Evolutionary conservation across 2,888 invertebrate species (phyloP).

Genomic region (Drosophila setosimentum): DNA sequence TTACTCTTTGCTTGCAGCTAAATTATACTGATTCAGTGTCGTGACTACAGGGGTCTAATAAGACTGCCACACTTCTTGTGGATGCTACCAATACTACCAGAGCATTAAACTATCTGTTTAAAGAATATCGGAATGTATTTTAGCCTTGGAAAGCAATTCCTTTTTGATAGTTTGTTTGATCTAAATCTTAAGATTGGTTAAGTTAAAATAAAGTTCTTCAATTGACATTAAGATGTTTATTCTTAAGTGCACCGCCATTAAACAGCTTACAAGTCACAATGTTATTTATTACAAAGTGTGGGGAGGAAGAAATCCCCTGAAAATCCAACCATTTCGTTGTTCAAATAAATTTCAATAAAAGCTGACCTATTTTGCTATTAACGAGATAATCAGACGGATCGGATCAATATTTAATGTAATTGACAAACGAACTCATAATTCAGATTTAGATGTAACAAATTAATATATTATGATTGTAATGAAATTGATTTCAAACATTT

Average conservation of each 20-base stretch:
- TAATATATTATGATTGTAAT: neutral
- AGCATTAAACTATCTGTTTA: conserved; percentile 24
- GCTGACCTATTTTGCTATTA: neutral
- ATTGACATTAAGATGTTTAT: neutral
- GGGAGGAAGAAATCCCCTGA: too few species aligned
- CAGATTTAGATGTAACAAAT: neutral
- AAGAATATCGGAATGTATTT: conserved; percentile 9
- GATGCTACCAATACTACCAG: conserved; percentile 36
- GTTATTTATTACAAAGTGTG: neutral
- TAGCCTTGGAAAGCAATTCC: conserved; percentile 32
- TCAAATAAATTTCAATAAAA: neutral
- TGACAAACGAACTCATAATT: neutral
- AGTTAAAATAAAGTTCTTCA: conserved; percentile 1
- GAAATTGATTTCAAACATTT: neutral
- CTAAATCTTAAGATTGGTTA: conserved; percentile 18
- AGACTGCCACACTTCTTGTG: conserved; percentile 22
- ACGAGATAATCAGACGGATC: neutral
- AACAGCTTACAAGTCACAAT: conserved; percentile 28
- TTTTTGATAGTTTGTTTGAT: conserved; percentile 18
- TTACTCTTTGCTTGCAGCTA: conserved; percentile 75
- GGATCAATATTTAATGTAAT: neutral
- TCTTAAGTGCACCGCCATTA: conserved; percentile 44
- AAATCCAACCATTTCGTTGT: neutral
- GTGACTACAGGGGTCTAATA: conserved; percentile 38
- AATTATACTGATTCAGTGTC: conserved; percentile 71